Percentiles rank a stretch among this genome's conserved stretches.
Conservation (phyloP, 2,888 invertebrate genomes). For the Ischnus inquisitorius region DNA sequence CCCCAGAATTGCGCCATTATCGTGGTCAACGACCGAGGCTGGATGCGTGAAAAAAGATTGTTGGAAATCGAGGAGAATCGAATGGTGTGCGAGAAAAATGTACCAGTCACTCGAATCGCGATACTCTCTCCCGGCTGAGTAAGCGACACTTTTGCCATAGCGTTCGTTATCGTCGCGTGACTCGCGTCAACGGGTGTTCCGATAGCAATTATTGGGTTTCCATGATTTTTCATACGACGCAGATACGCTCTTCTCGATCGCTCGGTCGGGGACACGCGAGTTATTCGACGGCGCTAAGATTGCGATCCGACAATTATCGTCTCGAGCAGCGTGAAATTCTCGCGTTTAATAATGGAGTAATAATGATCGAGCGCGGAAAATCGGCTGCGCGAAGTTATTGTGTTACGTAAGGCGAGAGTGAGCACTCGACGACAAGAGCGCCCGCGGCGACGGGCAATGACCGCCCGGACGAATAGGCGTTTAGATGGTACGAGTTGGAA, state of each 20-base stretch:
- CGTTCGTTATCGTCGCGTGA: neutral
- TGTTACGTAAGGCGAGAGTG: constrained; percentile 7
- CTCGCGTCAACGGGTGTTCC: neutral
- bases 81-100: neutral
- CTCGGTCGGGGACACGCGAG: neutral
- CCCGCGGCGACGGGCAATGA: constrained; percentile 54
- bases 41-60: neutral
- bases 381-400: neutral
- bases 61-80: neutral
- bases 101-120: neutral
- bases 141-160: neutral
- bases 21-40: constrained; percentile 27
- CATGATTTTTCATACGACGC: neutral
- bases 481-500: constrained; percentile 40
- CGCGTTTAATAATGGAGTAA: constrained; percentile 3
- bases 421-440: constrained; percentile 22
- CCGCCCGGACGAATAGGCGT: constrained; percentile 43
- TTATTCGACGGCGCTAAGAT: constrained; percentile 1
- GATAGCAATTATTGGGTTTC: neutral
- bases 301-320: neutral
- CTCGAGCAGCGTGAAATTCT: constrained; percentile 1
- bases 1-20: constrained; percentile 19
- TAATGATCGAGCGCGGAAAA: constrained; percentile 1
- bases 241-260: neutral
- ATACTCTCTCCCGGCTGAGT: neutral